Conservation (phyloP, 2,888 invertebrate species). For the Plusia festucae region DNA sequence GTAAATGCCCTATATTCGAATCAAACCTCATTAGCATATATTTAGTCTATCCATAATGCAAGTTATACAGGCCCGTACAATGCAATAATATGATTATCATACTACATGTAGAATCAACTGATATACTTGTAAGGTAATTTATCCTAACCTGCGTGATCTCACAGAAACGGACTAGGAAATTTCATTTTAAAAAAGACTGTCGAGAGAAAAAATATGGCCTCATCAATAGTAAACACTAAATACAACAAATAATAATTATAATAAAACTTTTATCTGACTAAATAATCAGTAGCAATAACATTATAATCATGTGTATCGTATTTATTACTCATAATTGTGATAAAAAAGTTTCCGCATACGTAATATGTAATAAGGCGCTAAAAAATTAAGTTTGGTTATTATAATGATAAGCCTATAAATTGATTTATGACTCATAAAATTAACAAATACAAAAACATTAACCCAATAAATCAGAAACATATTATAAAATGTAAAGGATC, state of each 20-base stretch:
- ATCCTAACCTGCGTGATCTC: conserved; percentile 11
- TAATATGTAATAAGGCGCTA: not conserved
- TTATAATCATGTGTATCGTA: not conserved
- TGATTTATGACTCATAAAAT: too few species aligned
- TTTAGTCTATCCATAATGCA: conserved; percentile 14
- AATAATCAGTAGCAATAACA: not conserved
- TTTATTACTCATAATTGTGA: not conserved
- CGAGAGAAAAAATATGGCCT: too few species aligned
- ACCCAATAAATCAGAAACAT: too few species aligned
- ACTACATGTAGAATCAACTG: conserved; percentile 21
- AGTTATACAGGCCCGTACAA: conserved; percentile 12
- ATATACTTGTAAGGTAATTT: conserved; percentile 21
- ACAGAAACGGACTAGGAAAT: not conserved
- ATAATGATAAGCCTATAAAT: too few species aligned
- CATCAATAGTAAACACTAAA: too few species aligned
- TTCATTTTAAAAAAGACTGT: not conserved
- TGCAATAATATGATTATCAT: conserved; percentile 26
- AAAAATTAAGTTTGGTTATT: not conserved
- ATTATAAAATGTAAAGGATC: too few species aligned
- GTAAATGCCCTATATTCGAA: conserved; percentile 28
- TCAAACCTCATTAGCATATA: conserved; percentile 21
- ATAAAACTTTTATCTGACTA: too few species aligned
- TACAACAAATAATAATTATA: not conserved
- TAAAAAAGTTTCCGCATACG: not conserved
- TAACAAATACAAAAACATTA: too few species aligned